Evolutionary conservation across 2,113 vertebrate genomes (phyloP).

Genomic region (Epinephelus lanceolatus): DNA sequence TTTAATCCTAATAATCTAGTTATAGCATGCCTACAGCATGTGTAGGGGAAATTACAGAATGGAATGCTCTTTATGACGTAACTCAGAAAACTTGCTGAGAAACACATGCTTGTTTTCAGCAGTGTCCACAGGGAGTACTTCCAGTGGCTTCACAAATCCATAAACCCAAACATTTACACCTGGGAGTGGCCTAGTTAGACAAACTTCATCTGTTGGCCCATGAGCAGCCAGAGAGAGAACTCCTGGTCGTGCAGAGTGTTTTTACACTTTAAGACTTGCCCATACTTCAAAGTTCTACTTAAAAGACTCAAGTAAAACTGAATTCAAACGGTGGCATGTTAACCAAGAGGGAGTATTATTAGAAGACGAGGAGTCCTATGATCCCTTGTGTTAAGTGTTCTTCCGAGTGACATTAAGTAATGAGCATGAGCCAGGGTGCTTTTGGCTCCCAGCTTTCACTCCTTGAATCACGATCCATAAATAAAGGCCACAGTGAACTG

Average conservation of each 20-base stretch:
- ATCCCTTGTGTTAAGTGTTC: slow-evolving; percentile 30
- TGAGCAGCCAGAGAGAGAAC: background rate
- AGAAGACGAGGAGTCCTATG: slow-evolving; percentile 27
- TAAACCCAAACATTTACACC: background rate
- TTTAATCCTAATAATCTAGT: background rate
- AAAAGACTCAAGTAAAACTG: background rate
- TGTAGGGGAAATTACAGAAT: background rate
- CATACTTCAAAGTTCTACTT: background rate
- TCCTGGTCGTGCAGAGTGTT: background rate
- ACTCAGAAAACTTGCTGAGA: background rate
- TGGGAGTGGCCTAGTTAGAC: background rate
- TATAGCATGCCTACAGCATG: background rate
- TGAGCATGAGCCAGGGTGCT: slow-evolving; percentile 23
- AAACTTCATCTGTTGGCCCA: background rate
- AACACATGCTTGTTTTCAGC: slow-evolving; percentile 6
- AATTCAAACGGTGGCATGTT: background rate
- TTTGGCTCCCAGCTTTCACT: slow-evolving; percentile 6
- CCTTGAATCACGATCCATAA: slow-evolving; percentile 34
- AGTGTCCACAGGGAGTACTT: background rate
- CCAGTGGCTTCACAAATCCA: background rate
- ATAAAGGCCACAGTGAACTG: slow-evolving; percentile 27
- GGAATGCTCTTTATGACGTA: background rate
- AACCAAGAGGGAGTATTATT: slow-evolving; percentile 31
- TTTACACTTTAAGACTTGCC: background rate
- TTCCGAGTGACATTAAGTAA: slow-evolving; percentile 23